Evolutionary conservation across 1,140 invertebrate species (phyloP), one percentile per base, ranked within the genome.

Genomic region (Nasonia longicornis): DNA sequence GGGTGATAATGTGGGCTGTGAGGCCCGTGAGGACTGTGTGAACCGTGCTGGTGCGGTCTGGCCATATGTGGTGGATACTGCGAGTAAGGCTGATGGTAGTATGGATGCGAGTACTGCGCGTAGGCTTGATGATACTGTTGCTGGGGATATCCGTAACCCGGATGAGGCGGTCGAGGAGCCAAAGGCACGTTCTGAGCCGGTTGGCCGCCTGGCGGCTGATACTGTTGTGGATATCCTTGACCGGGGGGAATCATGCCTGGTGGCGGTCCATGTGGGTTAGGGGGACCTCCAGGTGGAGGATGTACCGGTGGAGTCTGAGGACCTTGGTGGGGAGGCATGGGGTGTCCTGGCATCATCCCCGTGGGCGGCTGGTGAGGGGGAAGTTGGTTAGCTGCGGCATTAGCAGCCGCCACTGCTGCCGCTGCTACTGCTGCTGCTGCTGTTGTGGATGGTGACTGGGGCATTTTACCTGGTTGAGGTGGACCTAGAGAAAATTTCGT

Each of bases 61-160:
- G 85, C 91, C 90, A 89, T 91, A 64, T 92, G 91, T 0, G 90
- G 89, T 2, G 91, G 89, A 83, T 94, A 94, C 14, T 94, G 93
- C 2, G 92, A 92, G 78, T 92, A 92, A 0, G 91, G 91, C 76
- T 93, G 92, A 85, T 92, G 91, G 86, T 94, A 94, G 82, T 94
- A 94, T 0, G 93, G 90, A 87, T 93, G 92, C 4, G 91, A 87
- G 64, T 92, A 91, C 78, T 93, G 93, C 2, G 92, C 92, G 88
- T 93, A 93, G 11, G 92, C 89, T 81, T 93, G 92, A 86, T 93
- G 93, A 42, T 93, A 92, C 0, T 92, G 91, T 82, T 93, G 93
- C 80, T 94, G 93, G 29, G 93, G 92, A 83, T 94, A 93, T 4
- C 89, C 90, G 82, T 94, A 94, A 8, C 92, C 92, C 2, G 92